These are phyloP conservation scores for Forbesichthys agassizii DNA, from an alignment of 2,113 vertebrate species.

Conservation along the genomic window DNA sequence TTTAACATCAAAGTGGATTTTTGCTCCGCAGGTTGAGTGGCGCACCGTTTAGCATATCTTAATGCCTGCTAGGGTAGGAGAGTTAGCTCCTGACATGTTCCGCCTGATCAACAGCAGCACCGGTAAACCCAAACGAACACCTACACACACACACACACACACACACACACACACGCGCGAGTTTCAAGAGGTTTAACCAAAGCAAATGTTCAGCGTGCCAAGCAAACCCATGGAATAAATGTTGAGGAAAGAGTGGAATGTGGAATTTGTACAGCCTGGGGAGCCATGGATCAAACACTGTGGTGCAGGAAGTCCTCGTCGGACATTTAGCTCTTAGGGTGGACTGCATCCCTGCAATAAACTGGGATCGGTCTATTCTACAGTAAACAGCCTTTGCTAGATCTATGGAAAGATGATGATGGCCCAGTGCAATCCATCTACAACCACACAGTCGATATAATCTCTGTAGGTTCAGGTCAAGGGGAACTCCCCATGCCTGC, in stretches of 20 bases:
- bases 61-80: conserved; percentile 11
- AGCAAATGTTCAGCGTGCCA: conserved; percentile 16
- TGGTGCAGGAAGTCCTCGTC: conserved; percentile 39
- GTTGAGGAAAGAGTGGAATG: conserved; percentile 36
- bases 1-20: conserved; percentile 54
- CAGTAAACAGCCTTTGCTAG: conserved; percentile 45
- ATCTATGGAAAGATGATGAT: conserved; percentile 31
- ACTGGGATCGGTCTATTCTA: conserved; percentile 4
- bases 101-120: neutral
- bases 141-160: neutral
- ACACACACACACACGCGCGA: neutral
- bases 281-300: conserved; percentile 46
- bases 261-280: conserved; percentile 48
- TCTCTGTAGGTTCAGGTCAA: conserved; percentile 62
- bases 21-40: conserved; percentile 16
- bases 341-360: conserved; percentile 34
- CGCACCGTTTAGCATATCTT: conserved; percentile 37
- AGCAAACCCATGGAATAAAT: neutral
- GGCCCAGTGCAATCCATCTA: conserved; percentile 25
- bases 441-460: conserved; percentile 8
- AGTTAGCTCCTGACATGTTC: neutral
- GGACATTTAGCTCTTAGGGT: conserved; percentile 24
- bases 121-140: conserved; percentile 24
- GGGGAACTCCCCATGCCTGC: conserved; percentile 59
- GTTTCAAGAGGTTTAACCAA: conserved; percentile 36